A percentile compares a stretch with the other conserved stretches of the same genome.
Evolutionary conservation across 2,113 vertebrate species (phyloP).

Genomic region (Hyaena hyaena): DNA sequence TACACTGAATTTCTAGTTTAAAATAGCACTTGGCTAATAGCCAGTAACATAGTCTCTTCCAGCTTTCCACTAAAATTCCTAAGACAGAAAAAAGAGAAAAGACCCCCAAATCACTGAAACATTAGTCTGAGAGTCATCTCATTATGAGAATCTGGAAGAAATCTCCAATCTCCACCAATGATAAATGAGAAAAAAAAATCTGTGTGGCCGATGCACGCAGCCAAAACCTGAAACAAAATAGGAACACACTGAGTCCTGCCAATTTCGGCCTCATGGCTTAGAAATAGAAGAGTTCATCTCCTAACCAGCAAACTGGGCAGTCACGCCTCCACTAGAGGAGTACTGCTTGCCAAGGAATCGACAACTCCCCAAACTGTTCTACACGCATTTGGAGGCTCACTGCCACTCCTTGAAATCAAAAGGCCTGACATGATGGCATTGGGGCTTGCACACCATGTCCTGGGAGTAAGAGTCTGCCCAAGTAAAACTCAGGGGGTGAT

Average conservation of each 20-base stretch:
- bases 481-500: constrained; percentile 29
- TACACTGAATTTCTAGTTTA: not conserved
- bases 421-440: not conserved
- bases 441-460: not conserved
- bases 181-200: not conserved
- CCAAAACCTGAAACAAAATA: not conserved
- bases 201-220: not conserved
- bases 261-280: not conserved
- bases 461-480: not conserved
- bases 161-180: constrained; percentile 40
- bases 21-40: not conserved
- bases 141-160: not conserved
- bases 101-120: constrained; percentile 47
- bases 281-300: not conserved
- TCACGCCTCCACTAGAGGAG: not conserved
- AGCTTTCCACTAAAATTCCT: constrained; percentile 27
- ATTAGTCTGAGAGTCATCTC: not conserved
- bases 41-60: not conserved
- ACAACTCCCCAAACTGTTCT: not conserved
- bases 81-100: constrained; percentile 48
- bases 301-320: not conserved
- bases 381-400: not conserved
- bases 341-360: not conserved
- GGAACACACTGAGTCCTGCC: not conserved
- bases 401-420: not conserved